phyloP scores from a whole-genome alignment of 2,113 vertebrate genomes.

The Dromiciops gliroides region DNA sequence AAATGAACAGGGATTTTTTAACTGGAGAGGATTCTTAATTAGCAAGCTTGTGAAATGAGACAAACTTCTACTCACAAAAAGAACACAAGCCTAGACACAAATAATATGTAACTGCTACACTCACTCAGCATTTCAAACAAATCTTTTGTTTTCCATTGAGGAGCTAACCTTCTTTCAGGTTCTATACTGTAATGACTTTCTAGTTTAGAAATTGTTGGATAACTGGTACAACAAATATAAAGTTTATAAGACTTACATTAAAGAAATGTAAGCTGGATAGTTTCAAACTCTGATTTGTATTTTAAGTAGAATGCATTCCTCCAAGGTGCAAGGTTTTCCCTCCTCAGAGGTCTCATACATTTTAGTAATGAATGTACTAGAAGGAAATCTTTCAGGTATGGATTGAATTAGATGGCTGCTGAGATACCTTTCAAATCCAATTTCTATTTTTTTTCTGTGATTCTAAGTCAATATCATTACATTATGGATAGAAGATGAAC shows the following conservation, averaged over 20 bases:
- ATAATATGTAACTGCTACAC: not conserved
- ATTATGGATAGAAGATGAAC: too few species aligned
- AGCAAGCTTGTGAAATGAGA: constrained; percentile 17
- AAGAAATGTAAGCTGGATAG: not conserved
- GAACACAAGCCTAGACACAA: too few species aligned
- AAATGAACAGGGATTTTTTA: constrained; percentile 39
- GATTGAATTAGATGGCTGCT: too few species aligned
- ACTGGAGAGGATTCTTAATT: constrained; percentile 23
- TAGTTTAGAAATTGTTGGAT: not conserved
- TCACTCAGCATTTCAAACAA: constrained; percentile 7
- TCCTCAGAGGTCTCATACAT: too few species aligned
- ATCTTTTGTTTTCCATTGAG: not conserved
- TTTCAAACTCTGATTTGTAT: too few species aligned
- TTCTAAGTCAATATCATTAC: too few species aligned
- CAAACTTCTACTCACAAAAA: not conserved
- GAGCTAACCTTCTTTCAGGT: not conserved
- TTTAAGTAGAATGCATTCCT: too few species aligned
- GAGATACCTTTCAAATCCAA: too few species aligned
- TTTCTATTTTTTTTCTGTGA: too few species aligned
- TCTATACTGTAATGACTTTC: not conserved
- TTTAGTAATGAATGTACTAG: too few species aligned
- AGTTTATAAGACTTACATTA: not conserved
- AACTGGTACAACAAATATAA: not conserved
- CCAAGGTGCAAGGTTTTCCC: too few species aligned
- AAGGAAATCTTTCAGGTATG: too few species aligned